Evolutionary conservation across 2,888 invertebrate genomes (phyloP), one percentile per base, ranked within the genome.

Genomic region (Chrysomela aeneicollis): DNA sequence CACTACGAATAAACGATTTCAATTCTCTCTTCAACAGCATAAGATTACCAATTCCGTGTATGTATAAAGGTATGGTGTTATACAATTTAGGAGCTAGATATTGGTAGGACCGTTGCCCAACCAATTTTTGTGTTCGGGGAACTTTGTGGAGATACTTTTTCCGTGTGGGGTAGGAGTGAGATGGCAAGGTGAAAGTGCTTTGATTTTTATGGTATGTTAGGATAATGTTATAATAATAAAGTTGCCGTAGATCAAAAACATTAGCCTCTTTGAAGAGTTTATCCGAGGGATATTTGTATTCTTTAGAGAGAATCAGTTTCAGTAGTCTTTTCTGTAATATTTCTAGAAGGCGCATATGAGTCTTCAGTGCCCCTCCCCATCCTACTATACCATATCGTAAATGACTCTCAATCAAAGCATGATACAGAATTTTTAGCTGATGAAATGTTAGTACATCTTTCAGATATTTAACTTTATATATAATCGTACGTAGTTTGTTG

Each of bases 331-430:
- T 47, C 19, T 47, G 47, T 47, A 47, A 19, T 47, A 47, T 47
- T 47, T 17, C 47, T 47, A 47, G 47, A 19, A 15, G 47, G 47
- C 47, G 47, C 42, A 42, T 15, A 17, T 15, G 47, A 19, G 47
- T 19, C 47, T 18, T 18, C 47, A 18, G n/a, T 26, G 26, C 26
- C 26, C 26, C 26, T 26, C 26, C 26, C 26, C 26, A 26, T 3
- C 26, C 26, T 26, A 5, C 26, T 26, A 26, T 42, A 42, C 42
- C 42, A 42, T 42, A 42, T 42, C 42, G 42, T 10, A 42, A 26
- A 9, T 47, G 47, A 47, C 15, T 47, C n/a, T 47, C 47, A 47
- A 47, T 19, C 19, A 47, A 47, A 47, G n/a, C 42, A 42, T 42
- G n/a, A 42, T 42, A 42, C n/a, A 15, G 42, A 42, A 17, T 17